A percentile compares a stretch with the other conserved stretches of the same genome.
Evolutionary conservation across 2,888 invertebrate species (phyloP).

Genomic region (Xanthorhoe spadicearia): DNA sequence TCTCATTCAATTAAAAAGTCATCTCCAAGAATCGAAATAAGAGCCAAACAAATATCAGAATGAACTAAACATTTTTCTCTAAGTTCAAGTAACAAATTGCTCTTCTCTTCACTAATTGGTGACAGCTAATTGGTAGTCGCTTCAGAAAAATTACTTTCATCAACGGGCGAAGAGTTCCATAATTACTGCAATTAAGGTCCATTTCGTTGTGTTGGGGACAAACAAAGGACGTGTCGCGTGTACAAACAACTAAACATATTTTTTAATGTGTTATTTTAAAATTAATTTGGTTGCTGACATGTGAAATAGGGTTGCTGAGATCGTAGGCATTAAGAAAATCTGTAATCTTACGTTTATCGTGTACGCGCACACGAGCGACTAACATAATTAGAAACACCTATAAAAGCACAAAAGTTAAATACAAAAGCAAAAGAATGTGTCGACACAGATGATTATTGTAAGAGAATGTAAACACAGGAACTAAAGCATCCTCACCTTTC

Average conservation of each 20-base stretch:
- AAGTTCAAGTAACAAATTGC: slow-evolving; percentile 72
- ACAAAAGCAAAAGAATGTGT: slow-evolving; percentile 13
- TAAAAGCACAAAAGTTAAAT: slow-evolving; percentile 44
- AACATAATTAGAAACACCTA: no score
- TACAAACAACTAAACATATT: slow-evolving; percentile 55
- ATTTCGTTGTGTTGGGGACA: slow-evolving; percentile 67
- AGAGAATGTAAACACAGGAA: slow-evolving; percentile 31
- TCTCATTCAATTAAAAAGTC: slow-evolving; percentile 1
- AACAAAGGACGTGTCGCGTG: slow-evolving; percentile 71
- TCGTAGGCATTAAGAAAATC: no score
- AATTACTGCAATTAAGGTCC: slow-evolving; percentile 76
- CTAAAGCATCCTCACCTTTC: slow-evolving; percentile 21
- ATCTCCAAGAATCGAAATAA: slow-evolving; percentile 2
- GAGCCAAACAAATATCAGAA: slow-evolving; percentile 21
- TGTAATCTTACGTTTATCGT: no score
- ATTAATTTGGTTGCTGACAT: neutral
- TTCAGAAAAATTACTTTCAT: slow-evolving; percentile 81
- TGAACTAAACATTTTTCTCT: slow-evolving; percentile 53
- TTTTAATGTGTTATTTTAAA: slow-evolving; percentile 55
- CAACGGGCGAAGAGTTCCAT: slow-evolving; percentile 80
- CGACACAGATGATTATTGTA: slow-evolving; percentile 33
- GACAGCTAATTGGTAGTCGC: slow-evolving; percentile 78
- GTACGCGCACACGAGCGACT: no score
- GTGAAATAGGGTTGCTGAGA: no score
- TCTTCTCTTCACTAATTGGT: slow-evolving; percentile 71